phyloP scores from a whole-genome alignment of 2,888 invertebrate species.

The Heliconius sara region DNA sequence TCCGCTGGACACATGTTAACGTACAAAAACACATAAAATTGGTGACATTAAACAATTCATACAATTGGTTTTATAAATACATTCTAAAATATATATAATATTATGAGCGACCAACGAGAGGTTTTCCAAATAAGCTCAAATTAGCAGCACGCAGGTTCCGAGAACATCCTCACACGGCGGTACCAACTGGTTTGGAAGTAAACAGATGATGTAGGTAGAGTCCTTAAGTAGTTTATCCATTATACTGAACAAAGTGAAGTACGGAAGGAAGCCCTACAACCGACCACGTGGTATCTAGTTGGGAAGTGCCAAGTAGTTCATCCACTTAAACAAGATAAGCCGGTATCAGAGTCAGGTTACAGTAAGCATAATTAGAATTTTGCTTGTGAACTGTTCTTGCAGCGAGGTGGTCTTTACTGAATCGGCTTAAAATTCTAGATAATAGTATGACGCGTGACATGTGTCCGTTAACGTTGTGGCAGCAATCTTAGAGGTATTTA shows the following conservation, averaged over 20 bases:
- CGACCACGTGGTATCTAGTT: constrained; percentile 72
- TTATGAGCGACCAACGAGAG: constrained; percentile 23
- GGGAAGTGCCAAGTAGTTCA: constrained; percentile 70
- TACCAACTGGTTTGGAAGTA: constrained; percentile 52
- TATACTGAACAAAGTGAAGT: constrained; percentile 61
- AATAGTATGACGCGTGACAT: constrained; percentile 36
- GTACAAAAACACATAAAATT: constrained; percentile 22
- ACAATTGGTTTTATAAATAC: constrained; percentile 10
- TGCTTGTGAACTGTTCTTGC: constrained; percentile 54
- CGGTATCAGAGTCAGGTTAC: constrained; percentile 66
- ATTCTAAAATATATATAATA: constrained; percentile 29
- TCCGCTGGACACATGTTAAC: constrained; percentile 26
- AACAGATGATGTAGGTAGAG: constrained; percentile 63
- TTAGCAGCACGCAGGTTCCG: constrained; percentile 47
- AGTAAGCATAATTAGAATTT: constrained; percentile 59
- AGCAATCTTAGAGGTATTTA: constrained; percentile 38
- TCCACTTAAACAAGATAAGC: constrained; percentile 70
- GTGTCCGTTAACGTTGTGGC: constrained; percentile 33
- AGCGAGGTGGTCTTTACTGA: constrained; percentile 63
- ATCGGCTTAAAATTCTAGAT: constrained; percentile 40
- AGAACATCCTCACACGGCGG: constrained; percentile 48
- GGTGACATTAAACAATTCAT: constrained; percentile 25
- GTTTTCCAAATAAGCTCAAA: constrained; percentile 38
- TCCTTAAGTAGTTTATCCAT: constrained; percentile 75
- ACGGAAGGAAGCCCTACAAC: constrained; percentile 79